Percentiles rank a stretch among this genome's conserved stretches.
phyloP scores from a whole-genome alignment of 1,140 invertebrate species.

The Lycorma delicatula region DNA sequence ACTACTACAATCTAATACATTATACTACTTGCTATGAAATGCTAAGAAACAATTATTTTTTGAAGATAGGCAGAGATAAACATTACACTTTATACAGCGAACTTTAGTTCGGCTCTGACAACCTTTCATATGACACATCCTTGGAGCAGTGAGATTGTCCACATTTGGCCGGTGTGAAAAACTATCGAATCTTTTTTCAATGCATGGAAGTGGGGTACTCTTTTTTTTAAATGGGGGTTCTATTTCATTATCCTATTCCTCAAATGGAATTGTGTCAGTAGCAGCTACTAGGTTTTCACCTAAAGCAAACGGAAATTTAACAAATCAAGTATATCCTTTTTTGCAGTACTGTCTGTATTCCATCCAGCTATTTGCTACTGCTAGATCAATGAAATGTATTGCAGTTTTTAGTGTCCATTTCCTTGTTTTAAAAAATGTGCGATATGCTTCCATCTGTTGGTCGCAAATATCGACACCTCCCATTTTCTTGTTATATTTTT shows the following conservation, averaged over 20 bases:
- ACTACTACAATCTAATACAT: no score
- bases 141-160: not conserved
- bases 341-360: constrained; percentile 4
- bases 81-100: not conserved
- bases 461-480: constrained; percentile 34
- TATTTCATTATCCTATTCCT: no score
- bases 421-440: constrained; percentile 30
- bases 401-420: constrained; percentile 32
- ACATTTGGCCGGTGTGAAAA: not conserved
- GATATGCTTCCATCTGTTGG: constrained; percentile 26
- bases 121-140: not conserved
- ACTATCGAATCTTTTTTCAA: not conserved
- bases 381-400: constrained; percentile 29
- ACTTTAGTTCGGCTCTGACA: not conserved
- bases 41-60: not conserved
- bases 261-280: no score
- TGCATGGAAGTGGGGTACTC: not conserved
- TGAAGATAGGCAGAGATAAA: not conserved
- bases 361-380: constrained; percentile 32
- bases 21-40: no score
- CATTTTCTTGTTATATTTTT: constrained; percentile 33
- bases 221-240: not conserved
- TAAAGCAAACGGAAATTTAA: not conserved
- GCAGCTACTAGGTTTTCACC: not conserved
- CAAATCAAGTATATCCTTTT: constrained; percentile 9